Percentiles rank a stretch among this genome's conserved stretches.
These are phyloP conservation scores for Ectemnius cavifrons DNA, from an alignment of 2,888 invertebrate species.

Conservation along the genomic window DNA sequence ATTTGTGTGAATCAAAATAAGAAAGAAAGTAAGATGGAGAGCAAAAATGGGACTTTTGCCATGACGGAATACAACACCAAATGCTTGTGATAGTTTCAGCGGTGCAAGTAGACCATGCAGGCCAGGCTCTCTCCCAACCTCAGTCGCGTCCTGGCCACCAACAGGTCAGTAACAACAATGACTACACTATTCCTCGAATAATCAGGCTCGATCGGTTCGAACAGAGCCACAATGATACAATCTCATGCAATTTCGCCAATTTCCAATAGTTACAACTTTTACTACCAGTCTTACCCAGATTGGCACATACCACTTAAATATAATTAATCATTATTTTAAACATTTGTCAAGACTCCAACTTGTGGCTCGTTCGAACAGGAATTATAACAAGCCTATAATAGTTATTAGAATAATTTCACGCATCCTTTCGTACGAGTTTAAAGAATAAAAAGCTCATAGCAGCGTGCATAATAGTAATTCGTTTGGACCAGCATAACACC, in stretches of 20 bases:
- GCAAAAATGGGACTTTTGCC: constrained; percentile 34
- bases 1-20: constrained; percentile 5
- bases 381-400: too few species aligned
- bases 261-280: too few species aligned
- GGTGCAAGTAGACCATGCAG: constrained; percentile 78
- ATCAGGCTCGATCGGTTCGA: constrained; percentile 46
- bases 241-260: neutral
- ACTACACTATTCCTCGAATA: constrained; percentile 59
- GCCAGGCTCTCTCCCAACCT: constrained; percentile 77
- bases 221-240: constrained; percentile 46
- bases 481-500: constrained; percentile 42
- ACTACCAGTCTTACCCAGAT: too few species aligned
- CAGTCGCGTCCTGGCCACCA: constrained; percentile 77
- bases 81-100: constrained; percentile 77
- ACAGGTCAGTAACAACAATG: constrained; percentile 76
- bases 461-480: constrained; percentile 51
- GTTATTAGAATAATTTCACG: too few species aligned
- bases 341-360: too few species aligned
- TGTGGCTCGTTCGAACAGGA: too few species aligned
- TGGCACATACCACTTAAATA: too few species aligned
- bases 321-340: too few species aligned
- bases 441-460: too few species aligned
- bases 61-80: constrained; percentile 74
- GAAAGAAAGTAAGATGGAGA: constrained; percentile 30
- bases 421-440: too few species aligned